A percentile compares a stretch with the other conserved stretches of the same genome.
Conservation (phyloP, 2,113 vertebrate genomes). For the Mirounga angustirostris region DNA sequence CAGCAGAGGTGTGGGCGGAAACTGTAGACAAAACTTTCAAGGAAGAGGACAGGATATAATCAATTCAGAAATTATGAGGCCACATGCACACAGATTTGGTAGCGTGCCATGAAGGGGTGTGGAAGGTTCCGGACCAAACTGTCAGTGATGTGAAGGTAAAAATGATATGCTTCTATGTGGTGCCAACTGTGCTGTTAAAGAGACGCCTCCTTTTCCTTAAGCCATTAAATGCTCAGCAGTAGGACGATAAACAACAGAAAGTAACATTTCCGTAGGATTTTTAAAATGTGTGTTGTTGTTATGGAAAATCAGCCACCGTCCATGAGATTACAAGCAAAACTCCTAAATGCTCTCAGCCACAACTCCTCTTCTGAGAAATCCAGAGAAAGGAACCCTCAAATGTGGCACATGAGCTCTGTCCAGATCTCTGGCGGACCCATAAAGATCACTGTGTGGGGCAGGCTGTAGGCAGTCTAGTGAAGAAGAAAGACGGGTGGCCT, state of each 20-base stretch:
- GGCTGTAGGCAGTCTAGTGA: background rate
- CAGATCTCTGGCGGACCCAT: background rate
- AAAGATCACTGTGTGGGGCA: background rate
- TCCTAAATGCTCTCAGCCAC: background rate
- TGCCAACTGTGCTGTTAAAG: rapidly evolving
- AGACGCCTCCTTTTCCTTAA: background rate
- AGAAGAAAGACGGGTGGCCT: background rate
- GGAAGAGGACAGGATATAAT: background rate
- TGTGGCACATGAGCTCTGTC: background rate
- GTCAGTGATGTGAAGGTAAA: rapidly evolving
- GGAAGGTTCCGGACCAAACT: background rate
- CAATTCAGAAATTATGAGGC: background rate
- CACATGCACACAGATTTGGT: background rate
- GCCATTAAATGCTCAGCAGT: background rate
- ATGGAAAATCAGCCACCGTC: background rate
- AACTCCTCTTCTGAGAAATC: background rate
- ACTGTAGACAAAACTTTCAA: background rate
- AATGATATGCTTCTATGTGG: background rate
- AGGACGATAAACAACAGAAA: background rate
- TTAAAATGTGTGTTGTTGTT: background rate
- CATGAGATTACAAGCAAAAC: background rate
- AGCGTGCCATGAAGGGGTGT: background rate
- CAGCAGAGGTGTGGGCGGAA: background rate
- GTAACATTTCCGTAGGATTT: background rate
- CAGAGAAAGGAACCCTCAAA: background rate